These are phyloP conservation scores for Bombus waltoni DNA, from an alignment of 1,140 invertebrate species.

Conservation along the genomic window DNA sequence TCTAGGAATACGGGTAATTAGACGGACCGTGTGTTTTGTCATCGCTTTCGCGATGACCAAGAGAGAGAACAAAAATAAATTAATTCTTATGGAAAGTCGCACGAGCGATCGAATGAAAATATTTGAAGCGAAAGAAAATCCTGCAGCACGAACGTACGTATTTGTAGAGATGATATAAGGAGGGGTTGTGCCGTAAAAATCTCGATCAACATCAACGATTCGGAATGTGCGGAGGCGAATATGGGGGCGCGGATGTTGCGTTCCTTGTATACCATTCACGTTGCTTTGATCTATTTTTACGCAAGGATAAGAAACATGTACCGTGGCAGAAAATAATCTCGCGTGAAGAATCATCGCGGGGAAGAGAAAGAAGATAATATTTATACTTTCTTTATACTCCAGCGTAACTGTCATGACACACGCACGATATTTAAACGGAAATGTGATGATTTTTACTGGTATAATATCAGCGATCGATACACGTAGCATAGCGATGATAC, in stretches of 20 bases:
- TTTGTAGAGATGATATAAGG: neutral
- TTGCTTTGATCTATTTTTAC: slow-evolving; percentile 43
- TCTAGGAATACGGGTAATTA: neutral
- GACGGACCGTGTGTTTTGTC: neutral
- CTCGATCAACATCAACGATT: slow-evolving; percentile 10
- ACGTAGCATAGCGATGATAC: neutral
- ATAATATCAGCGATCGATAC: neutral
- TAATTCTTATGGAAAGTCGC: neutral
- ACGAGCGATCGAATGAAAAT: neutral
- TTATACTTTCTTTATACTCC: neutral
- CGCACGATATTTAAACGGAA: neutral
- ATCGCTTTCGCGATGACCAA: neutral
- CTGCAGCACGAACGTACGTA: neutral
- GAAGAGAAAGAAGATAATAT: slow-evolving; percentile 1
- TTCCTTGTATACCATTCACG: slow-evolving; percentile 29
- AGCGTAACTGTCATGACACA: neutral
- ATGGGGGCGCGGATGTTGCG: slow-evolving; percentile 33
- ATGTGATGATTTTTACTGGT: neutral
- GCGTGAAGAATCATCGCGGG: neutral
- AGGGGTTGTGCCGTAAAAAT: neutral
- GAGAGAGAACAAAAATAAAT: neutral
- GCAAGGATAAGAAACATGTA: neutral
- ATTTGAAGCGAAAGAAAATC: neutral
- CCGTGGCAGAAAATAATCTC: neutral
- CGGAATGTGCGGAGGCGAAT: slow-evolving; percentile 51